Conservation (phyloP, 2,113 vertebrate genomes). For the Etheostoma spectabile region DNA sequence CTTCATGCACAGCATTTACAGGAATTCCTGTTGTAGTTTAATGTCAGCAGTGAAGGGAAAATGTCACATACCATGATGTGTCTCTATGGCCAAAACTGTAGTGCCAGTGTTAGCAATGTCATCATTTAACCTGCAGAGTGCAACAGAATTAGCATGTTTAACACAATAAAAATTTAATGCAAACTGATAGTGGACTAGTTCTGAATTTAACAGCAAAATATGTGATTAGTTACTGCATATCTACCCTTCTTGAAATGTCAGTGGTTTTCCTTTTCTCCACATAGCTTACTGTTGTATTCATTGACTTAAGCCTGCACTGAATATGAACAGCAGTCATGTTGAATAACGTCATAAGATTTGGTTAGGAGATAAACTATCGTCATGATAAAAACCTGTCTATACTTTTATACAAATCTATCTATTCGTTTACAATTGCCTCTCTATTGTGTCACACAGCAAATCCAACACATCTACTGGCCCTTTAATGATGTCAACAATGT, state of each 20-base stretch:
- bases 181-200: background rate
- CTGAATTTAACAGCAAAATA: background rate
- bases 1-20: background rate
- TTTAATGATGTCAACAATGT: constrained; percentile 19
- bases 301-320: background rate
- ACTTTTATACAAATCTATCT: background rate
- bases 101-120: constrained; percentile 85
- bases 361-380: background rate
- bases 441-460: background rate
- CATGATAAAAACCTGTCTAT: background rate
- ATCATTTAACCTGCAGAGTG: constrained; percentile 88
- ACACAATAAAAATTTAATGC: background rate
- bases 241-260: background rate
- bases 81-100: constrained; percentile 90
- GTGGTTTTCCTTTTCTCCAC: background rate
- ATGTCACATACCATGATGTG: constrained; percentile 80
- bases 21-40: background rate
- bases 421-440: background rate
- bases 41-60: background rate
- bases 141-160: constrained; percentile 54
- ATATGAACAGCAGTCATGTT: background rate
- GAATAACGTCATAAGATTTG: background rate
- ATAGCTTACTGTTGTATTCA: background rate
- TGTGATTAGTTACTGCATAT: background rate
- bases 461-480: constrained; percentile 7